These are phyloP conservation scores for Alviniconcha strummeri DNA, from an alignment of 2,888 invertebrate species.

Conservation along the genomic window DNA sequence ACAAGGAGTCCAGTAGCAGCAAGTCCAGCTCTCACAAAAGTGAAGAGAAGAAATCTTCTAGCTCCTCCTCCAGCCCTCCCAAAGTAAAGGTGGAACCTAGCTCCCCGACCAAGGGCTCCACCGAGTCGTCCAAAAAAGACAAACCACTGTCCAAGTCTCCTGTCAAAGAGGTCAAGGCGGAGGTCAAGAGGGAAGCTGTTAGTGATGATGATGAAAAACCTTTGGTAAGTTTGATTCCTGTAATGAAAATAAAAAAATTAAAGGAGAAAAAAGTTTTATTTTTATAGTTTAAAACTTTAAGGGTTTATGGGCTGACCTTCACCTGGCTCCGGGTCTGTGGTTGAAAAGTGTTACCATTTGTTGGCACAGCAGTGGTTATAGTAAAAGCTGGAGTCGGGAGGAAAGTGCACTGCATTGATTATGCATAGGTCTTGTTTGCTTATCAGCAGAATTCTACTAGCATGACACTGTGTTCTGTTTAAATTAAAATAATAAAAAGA, in stretches of 20 bases:
- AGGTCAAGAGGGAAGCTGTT: constrained; percentile 41
- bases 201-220: constrained; percentile 61
- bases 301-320: too few relatives aligned
- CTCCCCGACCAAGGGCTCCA: constrained; percentile 35
- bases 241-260: neutral
- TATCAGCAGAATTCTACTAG: too few relatives aligned
- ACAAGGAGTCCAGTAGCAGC: constrained; percentile 9
- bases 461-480: too few relatives aligned
- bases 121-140: constrained; percentile 26
- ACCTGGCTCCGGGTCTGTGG: neutral
- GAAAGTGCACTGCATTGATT: too few relatives aligned
- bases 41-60: constrained; percentile 28
- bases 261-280: neutral
- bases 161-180: constrained; percentile 29
- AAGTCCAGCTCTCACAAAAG: constrained; percentile 27
- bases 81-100: constrained; percentile 43
- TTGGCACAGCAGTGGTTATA: neutral
- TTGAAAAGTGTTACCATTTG: neutral
- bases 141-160: constrained; percentile 32
- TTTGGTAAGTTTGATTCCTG: constrained; percentile 48
- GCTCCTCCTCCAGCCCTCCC: neutral
- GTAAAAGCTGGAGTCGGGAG: too few relatives aligned
- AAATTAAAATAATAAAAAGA: too few relatives aligned
- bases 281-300: neutral
- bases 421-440: too few relatives aligned